Percentiles rank a stretch among this genome's conserved stretches.
Evolutionary conservation across 2,797 vertebrate species (phyloP).

Genomic region (Anguilla marmorata): DNA sequence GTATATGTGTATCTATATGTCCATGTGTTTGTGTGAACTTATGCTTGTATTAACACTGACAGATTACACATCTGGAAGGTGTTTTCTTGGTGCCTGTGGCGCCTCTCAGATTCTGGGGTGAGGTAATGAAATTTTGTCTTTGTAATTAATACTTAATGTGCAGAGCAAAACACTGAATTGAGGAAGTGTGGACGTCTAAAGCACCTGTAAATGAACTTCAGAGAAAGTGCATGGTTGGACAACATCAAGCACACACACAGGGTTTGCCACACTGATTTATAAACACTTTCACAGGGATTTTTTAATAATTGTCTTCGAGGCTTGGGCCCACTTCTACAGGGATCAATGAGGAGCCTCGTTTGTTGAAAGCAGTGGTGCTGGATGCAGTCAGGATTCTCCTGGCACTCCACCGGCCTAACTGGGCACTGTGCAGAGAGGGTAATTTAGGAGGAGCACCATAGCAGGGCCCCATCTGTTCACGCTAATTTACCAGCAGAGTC

Average conservation of each 20-base stretch:
- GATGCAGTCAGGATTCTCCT: conserved; percentile 29
- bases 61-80: background rate
- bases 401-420: conserved; percentile 20
- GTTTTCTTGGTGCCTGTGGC: background rate
- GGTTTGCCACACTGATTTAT: no score
- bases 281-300: no score
- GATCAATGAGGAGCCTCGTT: conserved; percentile 35
- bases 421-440: conserved; percentile 35
- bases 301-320: background rate
- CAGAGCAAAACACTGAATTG: background rate
- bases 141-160: background rate
- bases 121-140: background rate
- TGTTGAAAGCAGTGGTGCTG: conserved; percentile 27
- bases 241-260: background rate
- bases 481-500: conserved; percentile 18
- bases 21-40: background rate
- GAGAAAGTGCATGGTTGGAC: background rate
- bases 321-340: conserved; percentile 3
- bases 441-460: conserved; percentile 31
- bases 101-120: background rate
- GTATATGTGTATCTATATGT: background rate
- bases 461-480: conserved; percentile 45
- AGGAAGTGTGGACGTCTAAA: background rate
- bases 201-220: background rate
- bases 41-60: background rate